A percentile compares a stretch with the other conserved stretches of the same genome.
phyloP scores from a whole-genome alignment of 2,888 invertebrate genomes.

The Sinohyriopsis cumingii region DNA sequence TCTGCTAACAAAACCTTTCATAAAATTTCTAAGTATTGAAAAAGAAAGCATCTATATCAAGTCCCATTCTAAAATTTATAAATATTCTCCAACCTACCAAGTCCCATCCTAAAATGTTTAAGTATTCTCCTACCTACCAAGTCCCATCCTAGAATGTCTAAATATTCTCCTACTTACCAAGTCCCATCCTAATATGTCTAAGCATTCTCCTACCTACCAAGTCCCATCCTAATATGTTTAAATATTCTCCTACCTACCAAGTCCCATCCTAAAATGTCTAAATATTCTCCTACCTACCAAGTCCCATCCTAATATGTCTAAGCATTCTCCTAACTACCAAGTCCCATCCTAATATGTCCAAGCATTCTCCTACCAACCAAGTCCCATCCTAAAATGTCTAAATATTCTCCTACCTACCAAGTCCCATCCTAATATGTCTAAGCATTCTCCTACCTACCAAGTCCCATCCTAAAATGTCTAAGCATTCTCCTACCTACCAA shows the following conservation, averaged over 20 bases:
- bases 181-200: slow-evolving; percentile 5
- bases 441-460: slow-evolving; percentile 34
- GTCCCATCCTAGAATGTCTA: slow-evolving; percentile 7
- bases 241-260: slow-evolving; percentile 34
- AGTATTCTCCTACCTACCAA: slow-evolving; percentile 36
- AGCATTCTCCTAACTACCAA: slow-evolving; percentile 33
- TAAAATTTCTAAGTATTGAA: too few species aligned
- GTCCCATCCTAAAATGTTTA: slow-evolving; percentile 6
- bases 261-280: slow-evolving; percentile 6
- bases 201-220: slow-evolving; percentile 34
- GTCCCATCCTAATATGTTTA: slow-evolving; percentile 6
- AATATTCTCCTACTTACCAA: slow-evolving; percentile 34
- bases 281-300: slow-evolving; percentile 34
- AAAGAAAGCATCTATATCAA: too few species aligned
- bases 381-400: slow-evolving; percentile 7
- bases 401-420: slow-evolving; percentile 35
- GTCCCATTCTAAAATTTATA: neutral
- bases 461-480: slow-evolving; percentile 6
- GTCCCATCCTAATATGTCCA: slow-evolving; percentile 8
- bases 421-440: slow-evolving; percentile 8
- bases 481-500: slow-evolving; percentile 35
- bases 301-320: slow-evolving; percentile 8
- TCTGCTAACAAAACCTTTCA: too few species aligned
- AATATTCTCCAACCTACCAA: slow-evolving; percentile 35
- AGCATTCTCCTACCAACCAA: slow-evolving; percentile 34